phyloP scores from a whole-genome alignment of 2,888 invertebrate species.

The Synanthedon myopaeformis region DNA sequence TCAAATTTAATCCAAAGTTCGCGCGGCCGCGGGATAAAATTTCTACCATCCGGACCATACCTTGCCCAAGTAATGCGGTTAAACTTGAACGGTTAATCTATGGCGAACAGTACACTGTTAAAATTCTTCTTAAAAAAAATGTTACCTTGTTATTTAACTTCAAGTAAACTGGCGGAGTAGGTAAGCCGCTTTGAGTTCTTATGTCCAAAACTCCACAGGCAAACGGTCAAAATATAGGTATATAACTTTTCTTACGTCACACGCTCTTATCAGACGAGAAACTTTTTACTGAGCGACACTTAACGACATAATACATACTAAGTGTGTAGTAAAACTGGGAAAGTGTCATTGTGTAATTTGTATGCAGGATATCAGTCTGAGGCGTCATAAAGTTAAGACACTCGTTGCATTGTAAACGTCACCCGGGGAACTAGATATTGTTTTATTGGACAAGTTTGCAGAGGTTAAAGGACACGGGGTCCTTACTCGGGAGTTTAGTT shows the following conservation, averaged over 20 bases:
- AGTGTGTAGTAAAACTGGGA: slow-evolving; percentile 42
- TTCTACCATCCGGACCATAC: no score
- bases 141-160: no score
- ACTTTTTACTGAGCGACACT: slow-evolving; percentile 1
- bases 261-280: slow-evolving; percentile 5
- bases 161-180: no score
- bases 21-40: no score
- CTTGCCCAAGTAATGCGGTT: no score
- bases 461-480: not conserved
- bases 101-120: no score
- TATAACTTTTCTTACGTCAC: slow-evolving; percentile 12
- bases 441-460: slow-evolving; percentile 30
- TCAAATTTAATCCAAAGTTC: no score
- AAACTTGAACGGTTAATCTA: no score
- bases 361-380: slow-evolving; percentile 39
- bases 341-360: slow-evolving; percentile 46
- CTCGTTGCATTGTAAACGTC: slow-evolving; percentile 45
- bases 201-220: no score
- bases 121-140: no score
- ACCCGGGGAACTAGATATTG: slow-evolving; percentile 26
- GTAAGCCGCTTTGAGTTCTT: no score
- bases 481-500: not conserved
- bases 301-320: slow-evolving; percentile 20
- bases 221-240: no score
- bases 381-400: slow-evolving; percentile 43